A percentile compares a stretch with the other conserved stretches of the same genome.
Evolutionary conservation across 2,113 vertebrate genomes (phyloP).

Genomic region (Crotalus helleri): DNA sequence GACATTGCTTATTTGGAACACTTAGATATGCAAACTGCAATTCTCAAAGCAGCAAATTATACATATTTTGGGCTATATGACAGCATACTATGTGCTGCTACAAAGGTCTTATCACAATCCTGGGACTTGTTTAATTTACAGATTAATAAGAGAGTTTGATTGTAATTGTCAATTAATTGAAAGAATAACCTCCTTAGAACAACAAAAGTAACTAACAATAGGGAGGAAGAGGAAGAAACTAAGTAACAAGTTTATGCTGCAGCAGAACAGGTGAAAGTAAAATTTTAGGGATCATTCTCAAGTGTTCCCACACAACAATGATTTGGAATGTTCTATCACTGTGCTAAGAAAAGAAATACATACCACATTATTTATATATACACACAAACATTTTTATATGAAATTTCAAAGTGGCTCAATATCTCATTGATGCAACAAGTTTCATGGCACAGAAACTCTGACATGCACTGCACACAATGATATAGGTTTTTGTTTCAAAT

Average conservation of each 20-base stretch:
- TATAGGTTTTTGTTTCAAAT: neutral
- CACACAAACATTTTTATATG: neutral
- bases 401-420: neutral
- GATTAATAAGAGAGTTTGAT: neutral
- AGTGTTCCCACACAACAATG: neutral
- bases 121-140: neutral
- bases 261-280: neutral
- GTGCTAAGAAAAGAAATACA: neutral
- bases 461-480: neutral
- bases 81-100: neutral
- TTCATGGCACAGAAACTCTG: neutral
- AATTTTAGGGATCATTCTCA: neutral
- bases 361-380: neutral
- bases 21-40: neutral
- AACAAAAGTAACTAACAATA: neutral
- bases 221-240: neutral
- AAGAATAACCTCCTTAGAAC: neutral
- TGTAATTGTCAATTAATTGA: neutral
- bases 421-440: neutral
- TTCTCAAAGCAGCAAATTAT: neutral
- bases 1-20: neutral
- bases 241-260: neutral
- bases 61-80: neutral
- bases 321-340: neutral
- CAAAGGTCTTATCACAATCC: neutral